Percentiles rank a stretch among this genome's conserved stretches.
These are phyloP conservation scores for Amazona vittata DNA, from an alignment of 2,113 vertebrate species.

Conservation along the genomic window DNA sequence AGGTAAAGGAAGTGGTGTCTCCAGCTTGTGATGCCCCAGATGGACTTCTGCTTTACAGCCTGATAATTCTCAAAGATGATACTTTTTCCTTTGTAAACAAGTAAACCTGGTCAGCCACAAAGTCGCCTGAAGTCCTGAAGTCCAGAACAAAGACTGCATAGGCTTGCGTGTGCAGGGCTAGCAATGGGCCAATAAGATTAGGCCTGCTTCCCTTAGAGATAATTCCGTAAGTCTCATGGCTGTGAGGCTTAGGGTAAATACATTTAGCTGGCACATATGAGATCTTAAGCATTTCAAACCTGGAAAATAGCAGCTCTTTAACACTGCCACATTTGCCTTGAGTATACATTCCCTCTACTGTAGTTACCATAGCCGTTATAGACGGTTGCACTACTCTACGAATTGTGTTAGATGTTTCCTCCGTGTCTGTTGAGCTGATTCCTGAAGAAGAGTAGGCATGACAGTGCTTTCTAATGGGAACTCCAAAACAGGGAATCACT, in stretches of 20 bases:
- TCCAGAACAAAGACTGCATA: not conserved
- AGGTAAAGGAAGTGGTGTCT: not conserved
- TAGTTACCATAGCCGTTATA: fast-evolving
- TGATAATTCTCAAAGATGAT: not conserved
- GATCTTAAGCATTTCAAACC: not conserved
- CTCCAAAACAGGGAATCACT: not conserved
- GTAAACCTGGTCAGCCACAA: not conserved
- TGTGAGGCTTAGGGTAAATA: not conserved
- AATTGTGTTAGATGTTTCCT: not conserved
- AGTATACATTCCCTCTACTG: not conserved
- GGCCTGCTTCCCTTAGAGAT: not conserved
- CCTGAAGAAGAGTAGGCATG: not conserved
- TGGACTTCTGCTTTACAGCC: not conserved
- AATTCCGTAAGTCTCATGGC: not conserved
- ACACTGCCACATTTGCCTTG: not conserved
- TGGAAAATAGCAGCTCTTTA: not conserved
- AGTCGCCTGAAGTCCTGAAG: not conserved
- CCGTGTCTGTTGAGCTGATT: too few species aligned
- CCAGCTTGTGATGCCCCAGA: not conserved
- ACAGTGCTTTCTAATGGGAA: not conserved
- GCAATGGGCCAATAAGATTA: not conserved
- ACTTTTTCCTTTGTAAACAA: not conserved
- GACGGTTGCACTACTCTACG: not conserved
- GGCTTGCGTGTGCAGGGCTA: not conserved
- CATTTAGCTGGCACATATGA: not conserved